Evolutionary conservation across 1,140 invertebrate genomes (phyloP), one percentile per base, ranked within the genome.

Genomic region (Apis laboriosa): DNA sequence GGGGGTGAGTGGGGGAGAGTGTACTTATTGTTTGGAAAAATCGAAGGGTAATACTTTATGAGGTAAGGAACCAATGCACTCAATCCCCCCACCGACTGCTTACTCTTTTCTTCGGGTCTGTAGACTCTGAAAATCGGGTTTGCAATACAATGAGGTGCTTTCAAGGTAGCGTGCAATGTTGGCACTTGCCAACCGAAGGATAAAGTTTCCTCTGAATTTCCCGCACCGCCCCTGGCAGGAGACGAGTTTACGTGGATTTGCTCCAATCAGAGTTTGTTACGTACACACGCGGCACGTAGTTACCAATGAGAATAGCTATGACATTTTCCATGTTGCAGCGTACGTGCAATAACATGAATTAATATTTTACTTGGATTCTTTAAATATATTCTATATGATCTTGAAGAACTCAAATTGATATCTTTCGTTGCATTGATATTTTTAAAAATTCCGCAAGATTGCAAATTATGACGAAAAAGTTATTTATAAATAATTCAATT

Each of bases 161-260:
- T 71, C 74, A 77, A 56, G 75, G 80, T 71, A 70, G 75, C 80
- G 80, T 17, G 66, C 74, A 77, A 61, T 77, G 80, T 84, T 84
- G 70, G 63, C 63, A 80, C 70, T 80, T 77, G 67, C 78, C 73
- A 51, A 82, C 66, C 79, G 72, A 77, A 76, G 58, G 79, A 64
- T 82, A 84, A 84, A 84, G 63, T 84, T 84, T 82, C 60, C 72
- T 77, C 79, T 71, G 66, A 84, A 76, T 84, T 82, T 84, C 79
- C 73, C 60, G 79, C 67, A 84, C 43, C 60, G 72, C 55, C 72
- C 58, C 67, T 77, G 72, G 34, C 63, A 68, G 55, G 34, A 66
- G 71, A 77, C 79, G 67, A 81, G 79, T 84, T 84, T 82, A 82
- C 79, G 72, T 76, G 77, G 83, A 84, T 84, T 82, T 71, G 79